phyloP scores from a whole-genome alignment of 2,888 invertebrate species.

The Cordylochernes scorpioides region DNA sequence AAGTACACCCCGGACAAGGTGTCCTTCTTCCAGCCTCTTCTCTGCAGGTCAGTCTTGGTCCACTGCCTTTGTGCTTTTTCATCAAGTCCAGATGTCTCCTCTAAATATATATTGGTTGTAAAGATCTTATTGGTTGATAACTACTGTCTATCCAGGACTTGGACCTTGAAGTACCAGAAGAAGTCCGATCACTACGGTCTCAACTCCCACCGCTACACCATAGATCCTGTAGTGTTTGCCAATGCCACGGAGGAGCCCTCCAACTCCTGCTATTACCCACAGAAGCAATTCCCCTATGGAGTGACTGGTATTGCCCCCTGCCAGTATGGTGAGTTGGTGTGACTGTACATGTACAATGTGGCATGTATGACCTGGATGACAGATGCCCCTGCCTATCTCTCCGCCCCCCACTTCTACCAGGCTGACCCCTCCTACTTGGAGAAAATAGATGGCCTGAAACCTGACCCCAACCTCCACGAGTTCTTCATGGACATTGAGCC shows the following conservation, averaged over 20 bases:
- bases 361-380: not conserved
- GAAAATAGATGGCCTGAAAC: conserved; percentile 7
- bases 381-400: conserved; percentile 10
- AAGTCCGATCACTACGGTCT: conserved; percentile 6
- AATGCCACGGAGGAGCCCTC: conserved; percentile 10
- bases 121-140: not conserved
- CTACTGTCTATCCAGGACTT: conserved; percentile 6
- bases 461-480: conserved; percentile 29
- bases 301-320: conserved; percentile 12
- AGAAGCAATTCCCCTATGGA: conserved; percentile 10
- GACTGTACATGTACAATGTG: not conserved
- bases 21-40: conserved; percentile 9
- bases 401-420: conserved; percentile 12
- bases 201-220: conserved; percentile 7
- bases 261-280: conserved; percentile 10
- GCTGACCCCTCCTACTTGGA: conserved; percentile 8
- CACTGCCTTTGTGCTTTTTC: no score
- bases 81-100: no score
- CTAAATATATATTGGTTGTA: no score
- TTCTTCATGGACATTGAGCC: conserved; percentile 69
- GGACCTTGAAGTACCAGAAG: conserved; percentile 5
- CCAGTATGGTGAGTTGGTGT: conserved; percentile 7
- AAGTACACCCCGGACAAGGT: conserved; percentile 5
- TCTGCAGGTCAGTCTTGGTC: conserved; percentile 8
- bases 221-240: conserved; percentile 8